A percentile compares a stretch with the other conserved stretches of the same genome.
These are phyloP conservation scores for Ianthella basta DNA, from an alignment of 37 sponge, comb jelly and placozoan species.

Conservation along the genomic window DNA sequence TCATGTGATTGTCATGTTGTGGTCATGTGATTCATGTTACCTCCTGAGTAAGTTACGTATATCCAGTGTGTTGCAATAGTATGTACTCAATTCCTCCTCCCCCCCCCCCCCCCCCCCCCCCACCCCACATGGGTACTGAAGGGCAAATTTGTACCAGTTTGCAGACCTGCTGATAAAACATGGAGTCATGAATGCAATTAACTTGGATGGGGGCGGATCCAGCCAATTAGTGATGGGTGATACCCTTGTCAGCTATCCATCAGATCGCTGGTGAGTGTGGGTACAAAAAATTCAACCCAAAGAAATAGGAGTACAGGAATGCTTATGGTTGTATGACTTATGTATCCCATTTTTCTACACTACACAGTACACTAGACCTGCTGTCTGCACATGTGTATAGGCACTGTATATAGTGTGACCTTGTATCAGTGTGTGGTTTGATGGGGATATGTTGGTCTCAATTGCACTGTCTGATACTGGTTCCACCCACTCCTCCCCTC, in stretches of 20 bases:
- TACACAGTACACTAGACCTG: too few relatives aligned
- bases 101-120: neutral
- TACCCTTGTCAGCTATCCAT: slow-evolving; percentile 81
- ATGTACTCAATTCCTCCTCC: neutral
- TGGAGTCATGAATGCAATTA: slow-evolving; percentile 93
- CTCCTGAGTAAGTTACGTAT: too few relatives aligned
- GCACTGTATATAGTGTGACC: neutral
- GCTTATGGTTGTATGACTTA: too few relatives aligned
- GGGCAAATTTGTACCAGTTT: slow-evolving; percentile 83
- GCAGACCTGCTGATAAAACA: slow-evolving; percentile 85
- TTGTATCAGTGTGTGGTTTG: neutral
- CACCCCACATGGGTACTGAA: neutral
- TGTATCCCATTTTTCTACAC: too few relatives aligned
- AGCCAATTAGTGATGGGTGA: slow-evolving; percentile 64
- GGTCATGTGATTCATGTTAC: too few relatives aligned
- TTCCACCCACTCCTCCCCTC: neutral
- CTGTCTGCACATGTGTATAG: too few relatives aligned
- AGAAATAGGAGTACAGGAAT: too few relatives aligned
- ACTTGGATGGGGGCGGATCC: slow-evolving; percentile 96
- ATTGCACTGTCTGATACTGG: neutral
- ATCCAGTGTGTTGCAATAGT: neutral
- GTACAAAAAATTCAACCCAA: too few relatives aligned
- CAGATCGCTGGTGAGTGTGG: slow-evolving; percentile 88
- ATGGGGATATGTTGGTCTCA: neutral
- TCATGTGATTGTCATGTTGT: too few relatives aligned